Base-by-base conservation (phyloP, 1,140 invertebrate genomes). In the Pseudomyrmex cubaensis region DNA sequence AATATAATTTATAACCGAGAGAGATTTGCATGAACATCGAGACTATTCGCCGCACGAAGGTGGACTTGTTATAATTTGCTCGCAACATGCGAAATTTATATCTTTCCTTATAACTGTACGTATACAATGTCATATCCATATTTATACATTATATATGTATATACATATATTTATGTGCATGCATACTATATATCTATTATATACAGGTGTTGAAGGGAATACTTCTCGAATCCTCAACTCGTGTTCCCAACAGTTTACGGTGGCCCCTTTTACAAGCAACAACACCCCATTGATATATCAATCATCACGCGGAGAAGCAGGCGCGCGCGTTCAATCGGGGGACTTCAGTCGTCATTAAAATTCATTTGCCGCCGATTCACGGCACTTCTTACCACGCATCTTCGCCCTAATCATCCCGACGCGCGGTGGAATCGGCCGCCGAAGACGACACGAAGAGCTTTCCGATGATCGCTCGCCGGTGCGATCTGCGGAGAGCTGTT, bases 311-410 rank as follows among this genome's bases (percentile, higher is more conserved):
- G 17, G 35, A 57, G 73, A 74, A 44, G 80, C 82, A 57, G 82
- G 73, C 75, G 67, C 8, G 66, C 52, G 35, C 64, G 77, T 48
- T 67, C 83, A 64, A 85, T 89, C 87, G 83, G 35, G 63, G 59
- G 5, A 35, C 69, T 9, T 15, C 22, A 63, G 74, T 83, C 87
- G 78, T 88, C 87, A 89, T 89, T 89, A 89, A 89, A 89, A 89
- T 89, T 89, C 87, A 89, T 89, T 89, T 89, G 87, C 87, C 87
- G 84, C 56, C 84, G 87, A 89, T 89, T 89, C 87, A 89, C 80
- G 84, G 67, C 56, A 64, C 70, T 22, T 74, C 59, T 70, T 61
- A 74, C 74, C 73, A 35, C 87, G 69, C 46, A 15, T 62, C 50
- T 76, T 67, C 74, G 25, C 69, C 74, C 74, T 84, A 80, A 66